phyloP scores from a whole-genome alignment of 2,113 vertebrate genomes.

The Menura novaehollandiae region DNA sequence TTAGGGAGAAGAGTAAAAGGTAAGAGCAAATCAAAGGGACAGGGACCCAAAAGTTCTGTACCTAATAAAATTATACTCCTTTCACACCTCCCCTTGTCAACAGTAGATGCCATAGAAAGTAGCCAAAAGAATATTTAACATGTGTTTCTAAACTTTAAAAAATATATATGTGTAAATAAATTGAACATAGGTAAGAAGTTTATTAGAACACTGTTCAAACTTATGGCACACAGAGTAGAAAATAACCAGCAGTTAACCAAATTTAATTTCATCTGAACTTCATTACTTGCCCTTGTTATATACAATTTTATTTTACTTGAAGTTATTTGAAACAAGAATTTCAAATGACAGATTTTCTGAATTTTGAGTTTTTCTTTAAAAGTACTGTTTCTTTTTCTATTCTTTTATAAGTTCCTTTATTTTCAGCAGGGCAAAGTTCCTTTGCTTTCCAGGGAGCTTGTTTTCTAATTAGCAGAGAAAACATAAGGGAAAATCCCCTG shows the following conservation, averaged over 20 bases:
- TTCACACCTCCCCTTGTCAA: neutral
- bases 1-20: neutral
- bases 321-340: neutral
- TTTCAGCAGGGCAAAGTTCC: neutral
- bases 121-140: neutral
- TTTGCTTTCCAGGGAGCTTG: rapidly evolving
- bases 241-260: neutral
- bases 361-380: neutral
- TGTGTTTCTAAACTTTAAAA: neutral
- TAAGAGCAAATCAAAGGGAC: neutral
- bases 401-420: neutral
- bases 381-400: neutral
- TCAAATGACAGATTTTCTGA: neutral
- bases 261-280: neutral
- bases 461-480: neutral
- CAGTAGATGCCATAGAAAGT: neutral
- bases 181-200: neutral
- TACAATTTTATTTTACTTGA: neutral
- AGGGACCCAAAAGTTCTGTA: neutral
- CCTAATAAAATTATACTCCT: neutral
- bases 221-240: neutral
- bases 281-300: neutral
- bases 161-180: neutral
- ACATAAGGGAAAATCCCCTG: neutral
- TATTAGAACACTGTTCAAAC: neutral